phyloP scores from a whole-genome alignment of 2,797 vertebrate species.

The Argentina silus region DNA sequence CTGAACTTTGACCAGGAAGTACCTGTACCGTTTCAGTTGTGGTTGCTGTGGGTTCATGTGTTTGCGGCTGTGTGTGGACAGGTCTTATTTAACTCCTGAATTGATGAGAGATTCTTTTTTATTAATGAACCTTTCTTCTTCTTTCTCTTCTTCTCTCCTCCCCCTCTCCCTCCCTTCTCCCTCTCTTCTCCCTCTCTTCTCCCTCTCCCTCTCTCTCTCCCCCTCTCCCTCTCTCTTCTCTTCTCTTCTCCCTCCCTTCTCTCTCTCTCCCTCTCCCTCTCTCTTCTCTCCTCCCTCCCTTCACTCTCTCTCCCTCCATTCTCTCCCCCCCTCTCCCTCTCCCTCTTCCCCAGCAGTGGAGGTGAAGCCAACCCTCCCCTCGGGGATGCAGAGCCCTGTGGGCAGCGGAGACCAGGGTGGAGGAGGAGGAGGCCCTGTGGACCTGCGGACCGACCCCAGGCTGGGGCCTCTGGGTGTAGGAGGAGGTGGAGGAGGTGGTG shows the following conservation, averaged over 20 bases:
- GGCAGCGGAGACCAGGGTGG: constrained; percentile 70
- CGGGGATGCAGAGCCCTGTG: constrained; percentile 87
- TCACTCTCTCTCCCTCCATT: background rate
- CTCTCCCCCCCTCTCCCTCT: background rate
- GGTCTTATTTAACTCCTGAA: background rate
- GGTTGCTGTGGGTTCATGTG: constrained; percentile 24
- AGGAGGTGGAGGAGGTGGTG: constrained; percentile 26
- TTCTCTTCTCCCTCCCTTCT: background rate
- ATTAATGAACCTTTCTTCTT: constrained; percentile 56
- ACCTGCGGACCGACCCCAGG: constrained; percentile 82
- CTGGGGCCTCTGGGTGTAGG: constrained; percentile 61
- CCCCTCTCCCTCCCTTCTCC: constrained; percentile 37
- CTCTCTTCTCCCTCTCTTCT: constrained; percentile 13
- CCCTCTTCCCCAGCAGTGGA: constrained; percentile 74
- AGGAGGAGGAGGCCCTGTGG: constrained; percentile 80
- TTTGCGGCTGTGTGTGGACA: constrained; percentile 38
- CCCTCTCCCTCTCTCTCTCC: background rate
- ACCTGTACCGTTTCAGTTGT: background rate
- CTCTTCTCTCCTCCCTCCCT: constrained; percentile 28
- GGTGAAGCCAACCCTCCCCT: constrained; percentile 86
- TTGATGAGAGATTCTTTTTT: constrained; percentile 23
- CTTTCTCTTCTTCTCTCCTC: constrained; percentile 67
- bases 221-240: background rate
- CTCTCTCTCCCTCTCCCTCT: background rate
- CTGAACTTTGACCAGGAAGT: background rate